Conservation (phyloP, 2,797 vertebrate species). For the Knipowitschia caucasica region DNA sequence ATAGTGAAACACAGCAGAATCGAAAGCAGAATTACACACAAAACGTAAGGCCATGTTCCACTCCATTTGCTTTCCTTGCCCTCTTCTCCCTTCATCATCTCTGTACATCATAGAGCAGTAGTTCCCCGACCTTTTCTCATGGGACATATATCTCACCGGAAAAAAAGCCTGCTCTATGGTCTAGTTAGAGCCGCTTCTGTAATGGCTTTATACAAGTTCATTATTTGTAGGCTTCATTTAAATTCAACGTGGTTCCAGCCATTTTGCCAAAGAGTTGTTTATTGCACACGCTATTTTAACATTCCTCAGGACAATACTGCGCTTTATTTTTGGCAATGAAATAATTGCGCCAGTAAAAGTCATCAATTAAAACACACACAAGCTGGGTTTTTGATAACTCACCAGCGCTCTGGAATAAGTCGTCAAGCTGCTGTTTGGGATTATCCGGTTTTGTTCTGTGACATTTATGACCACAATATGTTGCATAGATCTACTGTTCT, state of each 20-base stretch:
- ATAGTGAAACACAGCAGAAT: no score
- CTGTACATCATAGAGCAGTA: background rate
- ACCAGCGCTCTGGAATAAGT: slow-evolving; percentile 4
- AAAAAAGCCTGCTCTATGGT: slow-evolving; percentile 1
- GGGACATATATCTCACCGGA: slow-evolving; percentile 1
- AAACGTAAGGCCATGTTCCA: background rate
- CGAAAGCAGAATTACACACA: no score
- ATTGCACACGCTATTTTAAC: background rate
- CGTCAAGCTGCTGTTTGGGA: slow-evolving; percentile 28
- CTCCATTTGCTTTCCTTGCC: background rate
- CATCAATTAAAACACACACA: background rate
- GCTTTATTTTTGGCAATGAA: background rate
- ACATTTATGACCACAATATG: slow-evolving; percentile 33
- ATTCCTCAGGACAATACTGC: background rate
- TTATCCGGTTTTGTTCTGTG: slow-evolving; percentile 41
- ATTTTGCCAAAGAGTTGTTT: background rate
- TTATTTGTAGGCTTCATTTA: slow-evolving; percentile 10
- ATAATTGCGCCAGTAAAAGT: background rate
- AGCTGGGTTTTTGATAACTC: background rate
- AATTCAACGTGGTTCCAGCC: background rate
- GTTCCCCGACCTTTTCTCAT: background rate
- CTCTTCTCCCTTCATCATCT: background rate
- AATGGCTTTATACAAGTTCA: slow-evolving; percentile 7
- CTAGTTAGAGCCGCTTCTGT: slow-evolving; percentile 3
- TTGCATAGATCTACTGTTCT: slow-evolving; percentile 32